Evolutionary conservation across 2,888 invertebrate genomes (phyloP), one percentile per base, ranked within the genome.

Genomic region (Macrophya alboannulata): DNA sequence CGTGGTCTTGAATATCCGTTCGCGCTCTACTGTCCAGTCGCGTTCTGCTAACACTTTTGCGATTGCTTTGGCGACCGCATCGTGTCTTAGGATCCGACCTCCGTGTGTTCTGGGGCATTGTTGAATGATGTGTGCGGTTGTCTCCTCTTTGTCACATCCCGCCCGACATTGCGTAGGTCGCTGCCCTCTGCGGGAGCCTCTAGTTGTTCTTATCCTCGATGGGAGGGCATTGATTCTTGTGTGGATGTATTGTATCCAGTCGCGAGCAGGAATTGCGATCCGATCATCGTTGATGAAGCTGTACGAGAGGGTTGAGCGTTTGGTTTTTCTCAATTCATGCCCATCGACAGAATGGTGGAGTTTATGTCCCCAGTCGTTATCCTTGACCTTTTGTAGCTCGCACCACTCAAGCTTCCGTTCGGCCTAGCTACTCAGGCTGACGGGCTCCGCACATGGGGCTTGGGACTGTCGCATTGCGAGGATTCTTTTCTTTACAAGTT

Each of bases 81-180:
- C 87, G 51, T 92, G 92, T n/a, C 92, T 88, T 65, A 87, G 68
- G 4, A 91, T 87, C 10, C 89, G 87, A n/a, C 89, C 91, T 89
- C 90, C 91, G 86, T 92, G 90, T 4, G 91, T 92, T 74, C 90
- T 62, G 59, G 82, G 83, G 86, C 91, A 91, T 74, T 86, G 85
- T 68, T 92, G 91, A 79, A 90, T 87, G 45, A 88, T 79, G 62
- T 90, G 91, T 51, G 89, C 89, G 84, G 89, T 88, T 0, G 91
- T 90, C 86, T 92, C 90, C 85, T 84, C 86, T 9, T 87, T 87
- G 86, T 77, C 84, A 86, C 90, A 91, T 15, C 89, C 89, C 8
- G 88, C 90, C 68, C 90, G 89, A 84, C 91, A 91, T 45, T 45
- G 45, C 2, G 45, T 45, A 1, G 45, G 45, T 10, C 85, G 62